Conservation (phyloP, 2,797 vertebrate genomes). For the Trachurus trachurus region DNA sequence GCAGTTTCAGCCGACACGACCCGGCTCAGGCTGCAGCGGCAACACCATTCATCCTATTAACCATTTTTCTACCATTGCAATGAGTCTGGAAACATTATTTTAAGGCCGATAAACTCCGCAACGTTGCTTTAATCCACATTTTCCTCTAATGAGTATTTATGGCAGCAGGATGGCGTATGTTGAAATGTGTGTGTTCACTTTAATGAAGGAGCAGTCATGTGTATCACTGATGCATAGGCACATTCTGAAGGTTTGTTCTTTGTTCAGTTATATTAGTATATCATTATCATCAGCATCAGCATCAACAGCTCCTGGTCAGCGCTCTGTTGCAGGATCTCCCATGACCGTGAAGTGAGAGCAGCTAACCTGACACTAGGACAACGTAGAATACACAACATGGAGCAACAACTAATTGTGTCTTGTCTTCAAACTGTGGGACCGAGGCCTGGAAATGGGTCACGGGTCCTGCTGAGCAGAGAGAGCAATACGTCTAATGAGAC, state of each 20-base stretch:
- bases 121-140: not conserved
- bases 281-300: no score
- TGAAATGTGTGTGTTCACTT: not conserved
- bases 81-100: no score
- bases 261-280: not conserved
- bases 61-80: no score
- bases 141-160: slow-evolving; percentile 1
- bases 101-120: no score
- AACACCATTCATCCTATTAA: no score
- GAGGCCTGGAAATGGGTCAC: slow-evolving; percentile 38
- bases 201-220: not conserved
- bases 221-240: not conserved
- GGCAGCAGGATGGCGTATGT: not conserved
- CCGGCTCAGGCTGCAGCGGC: no score
- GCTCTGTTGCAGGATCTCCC: no score
- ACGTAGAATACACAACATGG: not conserved
- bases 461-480: slow-evolving; percentile 16
- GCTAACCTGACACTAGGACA: not conserved
- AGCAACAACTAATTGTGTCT: not conserved
- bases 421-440: not conserved
- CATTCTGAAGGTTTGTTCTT: not conserved
- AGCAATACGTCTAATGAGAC: slow-evolving; percentile 31
- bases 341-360: not conserved
- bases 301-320: not conserved
- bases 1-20: no score